A percentile compares a stretch with the other conserved stretches of the same genome.
These are phyloP conservation scores for Volucella inanis DNA, from an alignment of 2,888 invertebrate genomes.

Conservation along the genomic window DNA sequence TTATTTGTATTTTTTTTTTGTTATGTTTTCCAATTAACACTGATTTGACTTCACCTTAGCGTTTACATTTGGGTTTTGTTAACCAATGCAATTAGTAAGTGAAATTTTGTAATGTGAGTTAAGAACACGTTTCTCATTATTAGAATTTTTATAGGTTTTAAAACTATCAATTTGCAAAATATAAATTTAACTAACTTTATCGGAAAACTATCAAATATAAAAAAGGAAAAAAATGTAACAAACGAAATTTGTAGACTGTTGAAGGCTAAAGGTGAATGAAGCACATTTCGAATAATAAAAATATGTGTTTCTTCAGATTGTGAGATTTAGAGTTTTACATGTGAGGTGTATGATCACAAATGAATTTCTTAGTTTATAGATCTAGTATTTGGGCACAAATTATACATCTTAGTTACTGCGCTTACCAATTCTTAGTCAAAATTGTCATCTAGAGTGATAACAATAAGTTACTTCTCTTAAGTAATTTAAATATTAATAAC, in stretches of 20 bases:
- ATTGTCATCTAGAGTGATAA: no score
- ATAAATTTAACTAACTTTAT: constrained; percentile 31
- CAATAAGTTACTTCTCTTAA: no score
- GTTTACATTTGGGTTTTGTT: constrained; percentile 2
- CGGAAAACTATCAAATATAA: not conserved
- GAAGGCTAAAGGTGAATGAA: not conserved
- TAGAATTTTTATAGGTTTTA: constrained; percentile 1
- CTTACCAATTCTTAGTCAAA: no score
- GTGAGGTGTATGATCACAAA: no score
- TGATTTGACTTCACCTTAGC: not conserved
- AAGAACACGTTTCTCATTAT: not conserved
- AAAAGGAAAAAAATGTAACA: constrained; percentile 3
- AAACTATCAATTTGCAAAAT: constrained; percentile 42
- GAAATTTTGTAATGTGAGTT: not conserved
- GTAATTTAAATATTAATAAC: no score
- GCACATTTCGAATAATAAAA: constrained; percentile 33
- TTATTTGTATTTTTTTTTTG: constrained; percentile 21
- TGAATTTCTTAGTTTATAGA: no score
- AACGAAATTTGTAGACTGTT: constrained; percentile 14
- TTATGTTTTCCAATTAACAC: constrained; percentile 13
- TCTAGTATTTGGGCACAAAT: no score
- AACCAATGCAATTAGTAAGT: constrained; percentile 41
- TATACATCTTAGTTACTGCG: no score
- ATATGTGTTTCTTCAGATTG: not conserved
- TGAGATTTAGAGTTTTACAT: no score